Percentiles rank a stretch among this genome's conserved stretches.
phyloP scores from a whole-genome alignment of 2,113 vertebrate genomes.

The Lucifuga dentata region DNA sequence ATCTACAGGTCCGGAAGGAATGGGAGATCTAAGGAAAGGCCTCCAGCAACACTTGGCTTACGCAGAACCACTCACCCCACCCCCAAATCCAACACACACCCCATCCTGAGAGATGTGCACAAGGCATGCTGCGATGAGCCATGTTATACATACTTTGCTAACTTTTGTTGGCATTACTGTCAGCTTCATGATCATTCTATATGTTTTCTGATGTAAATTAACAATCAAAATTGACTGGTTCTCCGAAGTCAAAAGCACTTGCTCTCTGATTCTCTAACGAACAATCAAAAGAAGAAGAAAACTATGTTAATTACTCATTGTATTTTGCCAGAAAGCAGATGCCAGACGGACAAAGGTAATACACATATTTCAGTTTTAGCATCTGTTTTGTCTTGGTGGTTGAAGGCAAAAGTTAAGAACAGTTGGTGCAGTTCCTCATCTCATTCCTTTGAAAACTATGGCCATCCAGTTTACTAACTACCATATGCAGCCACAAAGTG shows the following conservation, averaged over 20 bases:
- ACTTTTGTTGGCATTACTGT: conserved; percentile 43
- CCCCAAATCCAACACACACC: conserved; percentile 22
- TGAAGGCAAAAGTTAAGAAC: not conserved
- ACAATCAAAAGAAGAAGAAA: not conserved
- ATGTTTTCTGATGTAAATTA: too few species aligned
- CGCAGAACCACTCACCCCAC: conserved; percentile 27
- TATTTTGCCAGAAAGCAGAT: too few species aligned
- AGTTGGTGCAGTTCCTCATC: conserved; percentile 4
- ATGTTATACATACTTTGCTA: conserved; percentile 45
- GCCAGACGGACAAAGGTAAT: not conserved
- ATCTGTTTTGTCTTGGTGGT: conserved; percentile 1
- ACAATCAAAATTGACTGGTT: too few species aligned
- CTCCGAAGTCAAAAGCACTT: too few species aligned
- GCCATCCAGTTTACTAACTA: conserved; percentile 25
- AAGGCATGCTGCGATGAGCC: conserved; percentile 50
- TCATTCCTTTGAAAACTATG: conserved; percentile 8
- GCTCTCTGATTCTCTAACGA: too few species aligned
- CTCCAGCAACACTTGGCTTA: conserved; percentile 50
- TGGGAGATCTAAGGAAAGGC: conserved; percentile 77
- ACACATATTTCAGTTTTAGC: not conserved
- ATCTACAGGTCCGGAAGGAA: conserved; percentile 69
- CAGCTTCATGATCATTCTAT: not conserved
- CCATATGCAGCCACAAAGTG: not conserved
- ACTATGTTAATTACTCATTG: too few species aligned
- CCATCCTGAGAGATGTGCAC: conserved; percentile 37